Conservation (phyloP, 2,888 invertebrate species). For the Bursaphelenchus okinawaensis region DNA sequence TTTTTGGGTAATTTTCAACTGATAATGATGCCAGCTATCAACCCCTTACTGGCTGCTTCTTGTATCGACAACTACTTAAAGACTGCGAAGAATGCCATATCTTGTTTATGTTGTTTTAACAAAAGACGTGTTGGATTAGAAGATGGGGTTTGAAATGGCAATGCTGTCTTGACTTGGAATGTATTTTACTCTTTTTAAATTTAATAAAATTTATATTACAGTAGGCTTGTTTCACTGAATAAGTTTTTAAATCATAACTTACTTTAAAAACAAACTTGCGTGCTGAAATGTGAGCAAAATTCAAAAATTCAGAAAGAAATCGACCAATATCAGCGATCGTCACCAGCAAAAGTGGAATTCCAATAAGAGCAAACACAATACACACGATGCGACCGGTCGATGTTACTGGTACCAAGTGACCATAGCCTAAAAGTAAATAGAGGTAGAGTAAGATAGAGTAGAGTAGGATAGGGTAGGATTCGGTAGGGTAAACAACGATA, state of each 20-base stretch:
- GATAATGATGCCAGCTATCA: no score
- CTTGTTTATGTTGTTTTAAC: no score
- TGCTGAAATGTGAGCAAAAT: conserved; percentile 25
- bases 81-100: no score
- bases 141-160: no score
- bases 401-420: conserved; percentile 50
- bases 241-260: background rate
- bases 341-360: conserved; percentile 56
- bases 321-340: conserved; percentile 57
- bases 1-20: no score
- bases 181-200: no score
- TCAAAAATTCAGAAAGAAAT: conserved; percentile 56
- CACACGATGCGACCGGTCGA: conserved; percentile 50
- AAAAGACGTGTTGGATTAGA: no score
- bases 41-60: no score
- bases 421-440: conserved; percentile 45
- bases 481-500: background rate
- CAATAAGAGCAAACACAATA: conserved; percentile 56
- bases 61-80: no score
- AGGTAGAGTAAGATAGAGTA: background rate
- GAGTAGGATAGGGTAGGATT: no score
- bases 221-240: background rate
- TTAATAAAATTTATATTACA: no score
- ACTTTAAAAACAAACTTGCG: background rate
- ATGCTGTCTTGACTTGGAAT: no score